Percentiles rank a stretch among this genome's conserved stretches.
Evolutionary conservation across 1,140 invertebrate genomes (phyloP).

Genomic region (Reticulitermes speratus): DNA sequence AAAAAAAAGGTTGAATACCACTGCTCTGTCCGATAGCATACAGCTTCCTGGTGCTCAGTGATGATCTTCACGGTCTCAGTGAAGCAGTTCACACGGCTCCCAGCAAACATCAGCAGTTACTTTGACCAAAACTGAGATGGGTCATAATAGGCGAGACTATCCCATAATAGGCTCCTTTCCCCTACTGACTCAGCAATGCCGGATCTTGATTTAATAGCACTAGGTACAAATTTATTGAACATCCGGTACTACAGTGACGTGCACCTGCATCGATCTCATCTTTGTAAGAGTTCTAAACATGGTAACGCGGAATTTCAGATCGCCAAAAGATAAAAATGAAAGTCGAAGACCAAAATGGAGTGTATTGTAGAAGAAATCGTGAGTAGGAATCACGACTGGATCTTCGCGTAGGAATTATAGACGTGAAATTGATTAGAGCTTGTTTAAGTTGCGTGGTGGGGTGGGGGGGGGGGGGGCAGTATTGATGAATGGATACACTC

Average conservation of each 20-base stretch:
- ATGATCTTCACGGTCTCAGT: no score
- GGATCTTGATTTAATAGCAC: no score
- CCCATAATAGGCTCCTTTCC: no score
- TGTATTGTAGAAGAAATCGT: not conserved
- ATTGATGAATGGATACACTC: not conserved
- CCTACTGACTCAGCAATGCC: no score
- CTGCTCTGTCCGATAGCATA: no score
- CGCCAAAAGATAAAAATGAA: not conserved
- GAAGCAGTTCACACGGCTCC: no score
- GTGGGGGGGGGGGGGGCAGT: not conserved
- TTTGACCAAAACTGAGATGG: no score
- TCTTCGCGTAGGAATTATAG: not conserved
- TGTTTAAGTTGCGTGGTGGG: not conserved
- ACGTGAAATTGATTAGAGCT: conserved; percentile 15
- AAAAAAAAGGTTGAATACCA: no score
- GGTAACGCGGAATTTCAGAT: not conserved
- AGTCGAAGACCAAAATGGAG: not conserved
- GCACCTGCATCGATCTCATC: conserved; percentile 6
- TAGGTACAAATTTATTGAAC: not conserved
- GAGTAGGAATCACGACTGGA: not conserved
- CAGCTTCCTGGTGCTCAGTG: no score
- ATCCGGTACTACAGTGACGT: not conserved
- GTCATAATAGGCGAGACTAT: no score
- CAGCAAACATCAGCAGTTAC: no score
- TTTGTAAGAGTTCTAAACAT: not conserved